phyloP scores from a whole-genome alignment of 2,888 invertebrate species.

The Sarcophaga variegata region DNA sequence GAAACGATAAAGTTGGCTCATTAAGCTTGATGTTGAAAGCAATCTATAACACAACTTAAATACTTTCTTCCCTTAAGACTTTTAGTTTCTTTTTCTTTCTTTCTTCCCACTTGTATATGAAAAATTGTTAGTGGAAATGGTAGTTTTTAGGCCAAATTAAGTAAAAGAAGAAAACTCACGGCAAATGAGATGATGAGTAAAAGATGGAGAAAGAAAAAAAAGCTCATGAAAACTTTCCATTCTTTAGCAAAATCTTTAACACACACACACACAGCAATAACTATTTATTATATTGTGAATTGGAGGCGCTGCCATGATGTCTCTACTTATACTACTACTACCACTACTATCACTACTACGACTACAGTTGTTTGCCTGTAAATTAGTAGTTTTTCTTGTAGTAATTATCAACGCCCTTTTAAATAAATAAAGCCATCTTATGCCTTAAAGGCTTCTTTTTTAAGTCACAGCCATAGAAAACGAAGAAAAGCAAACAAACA shows the following conservation, averaged over 20 bases:
- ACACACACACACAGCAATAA: background rate
- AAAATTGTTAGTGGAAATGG: background rate
- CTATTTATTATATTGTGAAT: constrained; percentile 14
- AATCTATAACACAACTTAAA: constrained; percentile 42
- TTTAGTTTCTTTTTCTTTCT: background rate
- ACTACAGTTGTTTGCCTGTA: constrained; percentile 17
- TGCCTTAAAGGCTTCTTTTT: constrained; percentile 10
- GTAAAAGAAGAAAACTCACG: background rate
- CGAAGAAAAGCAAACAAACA: background rate
- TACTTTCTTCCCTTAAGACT: constrained; percentile 30
- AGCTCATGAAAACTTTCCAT: constrained; percentile 1
- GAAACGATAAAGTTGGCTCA: constrained; percentile 52
- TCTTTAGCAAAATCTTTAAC: constrained; percentile 5
- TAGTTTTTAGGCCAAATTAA: constrained; percentile 14
- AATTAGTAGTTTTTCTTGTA: constrained; percentile 39
- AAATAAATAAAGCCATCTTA: constrained; percentile 48
- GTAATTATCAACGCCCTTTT: constrained; percentile 57
- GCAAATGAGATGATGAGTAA: background rate
- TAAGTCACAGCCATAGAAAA: background rate
- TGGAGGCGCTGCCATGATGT: background rate
- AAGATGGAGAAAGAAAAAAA: no score
- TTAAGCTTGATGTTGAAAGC: constrained; percentile 60
- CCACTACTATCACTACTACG: background rate
- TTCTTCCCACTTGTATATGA: background rate
- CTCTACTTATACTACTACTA: background rate